Base-by-base conservation (phyloP, 53 echinoderm and acorn worm species). In the Paracentrotus lividus region DNA sequence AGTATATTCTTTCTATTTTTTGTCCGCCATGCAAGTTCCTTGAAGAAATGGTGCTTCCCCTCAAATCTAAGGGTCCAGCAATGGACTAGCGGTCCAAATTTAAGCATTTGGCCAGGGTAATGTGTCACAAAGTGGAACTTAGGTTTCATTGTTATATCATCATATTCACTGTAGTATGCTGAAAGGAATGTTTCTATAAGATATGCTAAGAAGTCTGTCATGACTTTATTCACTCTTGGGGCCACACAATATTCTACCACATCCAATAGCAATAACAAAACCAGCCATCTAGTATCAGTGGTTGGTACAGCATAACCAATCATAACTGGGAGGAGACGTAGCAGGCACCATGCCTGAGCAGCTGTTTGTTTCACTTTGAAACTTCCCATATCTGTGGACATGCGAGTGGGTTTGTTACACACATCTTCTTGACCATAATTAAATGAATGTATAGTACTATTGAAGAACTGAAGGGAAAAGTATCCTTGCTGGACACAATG, bases 301-400 rank as follows among this genome's bases (percentile, higher is more conserved):
- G 23, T 47, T 52, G 95, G 94, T 23, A 94, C 61, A 36, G 40
- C 31, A 31, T 94, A 61, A 40, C 96, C 96, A 34, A 94, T 51
- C 96, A 96, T 94, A 12, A 96, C 77, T 21, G 94, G 96, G 32
- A 96, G 86, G 31, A 85, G 57, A 23, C 93, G 72, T 24, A 94
- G 61, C 42, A 96, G 44, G 89, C 94, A 96, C 96, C 96, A 96
- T 52, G 77, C 59, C 38, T 95, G 93, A 13, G 91, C 68, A 31
- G 95, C 93, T 51, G 95, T 95, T 53, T 95, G 93, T 49, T 93
- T 95, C 36, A 93, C 93, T 90, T 89, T 95, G 51, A 95, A 93
- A 15, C 44, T 81, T 10, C 84, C 84, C 45, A 81, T 8, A 21
- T 15, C 84, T 44, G 84, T 44, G 18, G 43, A 81, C 84, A 81